Evolutionary conservation across 2,113 vertebrate genomes (phyloP).

Genomic region (Leuciscus idus): DNA sequence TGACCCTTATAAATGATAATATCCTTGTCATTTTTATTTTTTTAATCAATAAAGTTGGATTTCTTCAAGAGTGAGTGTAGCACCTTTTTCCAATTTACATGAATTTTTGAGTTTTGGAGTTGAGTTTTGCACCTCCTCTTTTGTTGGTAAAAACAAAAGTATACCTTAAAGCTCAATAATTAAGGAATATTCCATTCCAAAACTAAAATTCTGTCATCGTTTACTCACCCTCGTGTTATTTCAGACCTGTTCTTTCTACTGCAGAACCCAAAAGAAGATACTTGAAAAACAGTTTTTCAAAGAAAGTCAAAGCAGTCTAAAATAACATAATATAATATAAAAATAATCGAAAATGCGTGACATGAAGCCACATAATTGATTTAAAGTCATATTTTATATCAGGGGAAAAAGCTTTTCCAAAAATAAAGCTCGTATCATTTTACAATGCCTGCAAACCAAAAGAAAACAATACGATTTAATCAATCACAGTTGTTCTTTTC

Average conservation of each 20-base stretch:
- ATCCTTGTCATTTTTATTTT: too few species aligned
- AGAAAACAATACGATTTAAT: slow-evolving; percentile 44
- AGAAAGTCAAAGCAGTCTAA: neutral
- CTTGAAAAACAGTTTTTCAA: neutral
- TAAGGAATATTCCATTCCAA: neutral
- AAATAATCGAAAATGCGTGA: neutral
- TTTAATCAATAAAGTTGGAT: too few species aligned
- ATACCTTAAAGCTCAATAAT: too few species aligned
- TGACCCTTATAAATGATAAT: neutral
- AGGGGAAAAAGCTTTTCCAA: neutral
- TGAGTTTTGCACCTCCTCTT: too few species aligned
- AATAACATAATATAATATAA: neutral
- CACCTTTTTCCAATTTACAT: too few species aligned
- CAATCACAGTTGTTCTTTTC: slow-evolving; percentile 39
- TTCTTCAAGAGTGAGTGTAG: too few species aligned
- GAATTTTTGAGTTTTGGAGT: too few species aligned
- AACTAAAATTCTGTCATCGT: neutral
- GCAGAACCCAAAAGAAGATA: neutral
- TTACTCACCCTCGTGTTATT: too few species aligned
- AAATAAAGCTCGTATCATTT: slow-evolving; percentile 28
- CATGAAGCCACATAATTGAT: slow-evolving; percentile 1
- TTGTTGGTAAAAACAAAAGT: too few species aligned
- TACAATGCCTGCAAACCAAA: slow-evolving; percentile 34
- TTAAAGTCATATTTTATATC: neutral
- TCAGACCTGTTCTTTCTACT: too few species aligned